Evolutionary conservation across 1,140 invertebrate species (phyloP).

Genomic region (Diorhabda sublineata): DNA sequence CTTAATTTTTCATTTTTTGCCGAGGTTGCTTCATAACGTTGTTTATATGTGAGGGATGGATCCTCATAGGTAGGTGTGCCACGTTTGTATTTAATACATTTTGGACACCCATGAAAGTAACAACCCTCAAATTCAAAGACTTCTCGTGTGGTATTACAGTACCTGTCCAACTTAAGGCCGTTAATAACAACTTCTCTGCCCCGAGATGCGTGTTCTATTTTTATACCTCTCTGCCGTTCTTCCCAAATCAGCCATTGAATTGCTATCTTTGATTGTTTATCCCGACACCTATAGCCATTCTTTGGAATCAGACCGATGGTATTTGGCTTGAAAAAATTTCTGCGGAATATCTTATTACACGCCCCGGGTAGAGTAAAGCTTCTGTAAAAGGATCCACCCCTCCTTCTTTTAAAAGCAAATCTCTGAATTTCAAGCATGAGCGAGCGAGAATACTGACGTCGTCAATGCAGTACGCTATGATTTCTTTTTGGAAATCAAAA

Average conservation of each 20-base stretch:
- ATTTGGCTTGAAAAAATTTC: not conserved
- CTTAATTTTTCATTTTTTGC: not conserved
- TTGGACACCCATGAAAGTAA: constrained; percentile 10
- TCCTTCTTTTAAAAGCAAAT: constrained; percentile 4
- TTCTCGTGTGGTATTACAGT: constrained; percentile 5
- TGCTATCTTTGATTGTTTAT: not conserved
- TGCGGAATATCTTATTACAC: not conserved
- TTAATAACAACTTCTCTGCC: constrained; percentile 9
- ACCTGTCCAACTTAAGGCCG: constrained; percentile 17
- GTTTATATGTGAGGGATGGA: not conserved
- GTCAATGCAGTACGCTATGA: not conserved
- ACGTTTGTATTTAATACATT: constrained; percentile 6
- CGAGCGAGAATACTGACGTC: not conserved
- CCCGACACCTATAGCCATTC: not conserved
- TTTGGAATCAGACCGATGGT: no score
- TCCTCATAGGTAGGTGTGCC: not conserved
- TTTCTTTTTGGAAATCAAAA: constrained; percentile 6
- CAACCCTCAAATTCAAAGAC: constrained; percentile 13
- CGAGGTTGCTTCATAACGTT: not conserved
- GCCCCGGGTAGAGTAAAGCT: constrained; percentile 3
- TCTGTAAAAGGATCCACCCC: constrained; percentile 6
- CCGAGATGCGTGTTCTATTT: constrained; percentile 18
- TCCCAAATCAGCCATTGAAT: constrained; percentile 5
- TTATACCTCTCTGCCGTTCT: constrained; percentile 6
- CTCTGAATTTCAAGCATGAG: constrained; percentile 6